Percentiles rank a stretch among this genome's conserved stretches.
Evolutionary conservation across 2,113 vertebrate genomes (phyloP).

Genomic region (Ophiodon elongatus): DNA sequence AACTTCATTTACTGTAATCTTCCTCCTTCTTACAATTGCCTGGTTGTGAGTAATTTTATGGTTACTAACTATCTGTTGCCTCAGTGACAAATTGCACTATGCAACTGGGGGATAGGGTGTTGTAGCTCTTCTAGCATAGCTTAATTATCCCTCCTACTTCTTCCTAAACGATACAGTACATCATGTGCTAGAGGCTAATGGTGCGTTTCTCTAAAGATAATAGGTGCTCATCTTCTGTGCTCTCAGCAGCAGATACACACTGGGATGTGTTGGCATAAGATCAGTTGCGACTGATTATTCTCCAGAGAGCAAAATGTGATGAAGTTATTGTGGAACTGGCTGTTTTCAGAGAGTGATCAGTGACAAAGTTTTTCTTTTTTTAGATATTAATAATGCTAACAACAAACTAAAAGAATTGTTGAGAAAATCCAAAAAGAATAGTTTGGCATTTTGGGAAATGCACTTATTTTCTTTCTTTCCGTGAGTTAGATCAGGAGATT

Average conservation of each 20-base stretch:
- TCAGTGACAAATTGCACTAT: conserved; percentile 67
- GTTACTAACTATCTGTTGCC: conserved; percentile 44
- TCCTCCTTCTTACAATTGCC: neutral
- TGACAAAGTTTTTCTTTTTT: neutral
- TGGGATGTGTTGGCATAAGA: conserved; percentile 54
- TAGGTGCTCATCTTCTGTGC: conserved; percentile 57
- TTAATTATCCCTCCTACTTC: conserved; percentile 69
- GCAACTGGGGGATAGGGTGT: conserved; percentile 36
- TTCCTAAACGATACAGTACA: conserved; percentile 67
- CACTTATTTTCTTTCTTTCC: neutral
- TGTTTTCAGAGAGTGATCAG: conserved; percentile 1
- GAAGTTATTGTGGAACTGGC: conserved; percentile 1
- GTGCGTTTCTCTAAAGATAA: conserved; percentile 75
- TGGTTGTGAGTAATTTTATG: conserved; percentile 42
- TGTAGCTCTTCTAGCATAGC: conserved; percentile 54
- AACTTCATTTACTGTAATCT: conserved; percentile 9
- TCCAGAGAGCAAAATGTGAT: neutral
- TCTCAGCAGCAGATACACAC: conserved; percentile 14
- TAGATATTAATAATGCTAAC: neutral
- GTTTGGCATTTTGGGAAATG: neutral
- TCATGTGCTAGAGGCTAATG: conserved; percentile 73
- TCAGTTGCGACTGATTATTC: conserved; percentile 28
- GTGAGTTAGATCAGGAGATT: neutral
- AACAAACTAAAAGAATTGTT: neutral
- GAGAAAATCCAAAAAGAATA: neutral